phyloP scores from a whole-genome alignment of 2,797 vertebrate species.

The Pangasius krempfi region DNA sequence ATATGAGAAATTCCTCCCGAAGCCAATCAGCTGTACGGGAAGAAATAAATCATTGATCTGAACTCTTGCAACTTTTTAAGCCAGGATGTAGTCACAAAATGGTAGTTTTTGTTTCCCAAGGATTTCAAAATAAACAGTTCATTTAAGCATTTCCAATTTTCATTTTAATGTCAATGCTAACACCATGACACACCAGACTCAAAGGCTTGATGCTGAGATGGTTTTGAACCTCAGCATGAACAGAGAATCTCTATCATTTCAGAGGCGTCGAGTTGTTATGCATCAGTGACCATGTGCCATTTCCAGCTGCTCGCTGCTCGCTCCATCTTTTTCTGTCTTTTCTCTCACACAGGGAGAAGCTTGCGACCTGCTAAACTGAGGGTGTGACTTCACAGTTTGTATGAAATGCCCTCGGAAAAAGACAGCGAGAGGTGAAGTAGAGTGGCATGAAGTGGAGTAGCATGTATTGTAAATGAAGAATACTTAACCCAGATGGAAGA shows the following conservation, averaged over 20 bases:
- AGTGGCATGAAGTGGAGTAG: neutral
- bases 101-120: too few relatives aligned
- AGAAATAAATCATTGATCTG: neutral
- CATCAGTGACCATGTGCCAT: constrained; percentile 53
- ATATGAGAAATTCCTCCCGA: constrained; percentile 1
- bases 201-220: neutral
- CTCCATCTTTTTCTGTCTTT: constrained; percentile 8
- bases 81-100: too few relatives aligned
- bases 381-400: constrained; percentile 55
- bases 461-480: neutral
- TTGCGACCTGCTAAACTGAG: constrained; percentile 61
- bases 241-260: constrained; percentile 48
- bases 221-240: neutral
- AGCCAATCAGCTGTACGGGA: neutral
- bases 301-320: constrained; percentile 48
- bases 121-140: neutral
- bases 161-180: neutral
- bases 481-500: neutral
- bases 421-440: neutral
- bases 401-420: constrained; percentile 42
- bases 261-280: constrained; percentile 60
- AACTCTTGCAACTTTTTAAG: neutral
- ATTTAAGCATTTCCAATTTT: neutral
- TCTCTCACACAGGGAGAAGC: constrained; percentile 34
- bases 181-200: neutral